These are phyloP conservation scores for Drosophila mercatorum DNA, from an alignment of 2,888 invertebrate genomes.

Conservation along the genomic window DNA sequence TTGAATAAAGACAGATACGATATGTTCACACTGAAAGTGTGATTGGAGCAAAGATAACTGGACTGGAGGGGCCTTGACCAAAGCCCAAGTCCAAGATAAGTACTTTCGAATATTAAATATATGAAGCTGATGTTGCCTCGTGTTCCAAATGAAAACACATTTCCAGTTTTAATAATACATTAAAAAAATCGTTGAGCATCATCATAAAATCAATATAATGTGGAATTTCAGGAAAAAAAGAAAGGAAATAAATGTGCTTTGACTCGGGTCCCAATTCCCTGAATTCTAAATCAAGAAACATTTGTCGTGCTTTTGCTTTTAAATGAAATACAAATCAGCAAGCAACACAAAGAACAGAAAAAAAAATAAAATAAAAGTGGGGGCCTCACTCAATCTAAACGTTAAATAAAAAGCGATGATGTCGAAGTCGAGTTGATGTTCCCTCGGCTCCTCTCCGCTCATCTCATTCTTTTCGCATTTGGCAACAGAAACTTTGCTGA, in stretches of 20 bases:
- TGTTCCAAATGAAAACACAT: not conserved
- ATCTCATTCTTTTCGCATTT: constrained; percentile 69
- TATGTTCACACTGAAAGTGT: not conserved
- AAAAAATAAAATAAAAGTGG: constrained; percentile 16
- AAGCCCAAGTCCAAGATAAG: constrained; percentile 15
- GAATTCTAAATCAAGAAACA: constrained; percentile 44
- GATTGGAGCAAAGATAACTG: constrained; percentile 22
- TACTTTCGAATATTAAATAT: constrained; percentile 14
- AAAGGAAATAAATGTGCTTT: not conserved
- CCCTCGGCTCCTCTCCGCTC: constrained; percentile 19
- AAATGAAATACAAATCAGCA: constrained; percentile 75
- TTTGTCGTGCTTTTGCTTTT: constrained; percentile 60
- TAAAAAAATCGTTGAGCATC: constrained; percentile 1
- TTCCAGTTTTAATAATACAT: no score
- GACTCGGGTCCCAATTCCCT: constrained; percentile 39
- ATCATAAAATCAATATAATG: constrained; percentile 22
- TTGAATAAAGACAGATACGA: not conserved
- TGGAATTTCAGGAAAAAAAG: constrained; percentile 5
- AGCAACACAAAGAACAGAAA: constrained; percentile 56
- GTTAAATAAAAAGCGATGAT: constrained; percentile 64
- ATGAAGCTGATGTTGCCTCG: constrained; percentile 7
- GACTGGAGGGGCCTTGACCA: not conserved
- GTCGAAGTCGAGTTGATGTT: constrained; percentile 13
- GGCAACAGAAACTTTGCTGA: constrained; percentile 67
- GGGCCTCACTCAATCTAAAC: constrained; percentile 64